phyloP scores from a whole-genome alignment of 2,797 vertebrate genomes.

The Pachyuromys duprasi region DNA sequence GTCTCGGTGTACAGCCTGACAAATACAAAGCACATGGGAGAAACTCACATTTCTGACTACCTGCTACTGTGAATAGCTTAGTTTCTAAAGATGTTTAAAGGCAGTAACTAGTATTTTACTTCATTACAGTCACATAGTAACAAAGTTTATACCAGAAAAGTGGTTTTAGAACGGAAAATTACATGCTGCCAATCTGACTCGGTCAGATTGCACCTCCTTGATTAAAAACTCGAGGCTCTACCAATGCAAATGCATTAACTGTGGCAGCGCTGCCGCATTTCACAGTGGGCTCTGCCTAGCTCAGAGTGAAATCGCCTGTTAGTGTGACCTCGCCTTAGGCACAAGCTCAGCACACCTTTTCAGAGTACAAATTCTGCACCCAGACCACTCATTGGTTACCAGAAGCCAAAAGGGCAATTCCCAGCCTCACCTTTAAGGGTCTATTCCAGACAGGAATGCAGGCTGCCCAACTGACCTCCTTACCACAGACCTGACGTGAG shows the following conservation, averaged over 20 bases:
- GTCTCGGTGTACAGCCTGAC: background rate
- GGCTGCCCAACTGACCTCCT: accelerated
- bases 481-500: accelerated
- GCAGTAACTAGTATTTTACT: background rate
- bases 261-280: accelerated
- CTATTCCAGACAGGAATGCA: background rate
- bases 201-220: background rate
- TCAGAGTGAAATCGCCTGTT: background rate
- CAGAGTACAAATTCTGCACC: too few relatives aligned
- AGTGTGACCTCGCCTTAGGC: background rate
- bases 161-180: background rate
- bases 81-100: background rate
- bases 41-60: background rate
- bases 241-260: accelerated
- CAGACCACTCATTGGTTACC: accelerated
- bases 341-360: background rate
- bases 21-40: background rate
- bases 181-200: background rate
- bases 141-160: background rate
- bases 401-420: accelerated
- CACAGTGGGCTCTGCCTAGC: background rate
- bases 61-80: background rate
- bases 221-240: background rate
- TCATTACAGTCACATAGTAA: background rate
- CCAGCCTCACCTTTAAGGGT: accelerated